A percentile compares a stretch with the other conserved stretches of the same genome.
Evolutionary conservation across 1,140 invertebrate genomes (phyloP).

Genomic region (Chelonus insularis): DNA sequence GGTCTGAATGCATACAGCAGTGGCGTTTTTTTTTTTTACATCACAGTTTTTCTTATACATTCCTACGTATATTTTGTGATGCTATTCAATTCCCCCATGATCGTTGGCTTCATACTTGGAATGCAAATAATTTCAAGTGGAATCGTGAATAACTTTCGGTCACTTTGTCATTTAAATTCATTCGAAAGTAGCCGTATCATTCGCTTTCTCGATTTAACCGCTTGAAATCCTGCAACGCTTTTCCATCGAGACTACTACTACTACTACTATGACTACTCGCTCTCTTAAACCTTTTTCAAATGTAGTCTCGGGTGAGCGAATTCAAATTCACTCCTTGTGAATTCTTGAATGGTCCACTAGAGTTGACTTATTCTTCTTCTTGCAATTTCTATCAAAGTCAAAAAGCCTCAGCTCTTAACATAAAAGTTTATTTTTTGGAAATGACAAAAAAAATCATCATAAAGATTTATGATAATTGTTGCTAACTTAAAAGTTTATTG

Average conservation of each 20-base stretch:
- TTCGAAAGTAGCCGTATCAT: neutral
- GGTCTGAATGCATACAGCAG: neutral
- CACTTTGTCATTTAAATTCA: constrained; percentile 54
- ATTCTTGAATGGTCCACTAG: constrained; percentile 1
- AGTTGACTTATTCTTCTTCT: constrained; percentile 3
- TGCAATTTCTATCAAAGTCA: neutral
- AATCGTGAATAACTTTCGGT: constrained; percentile 29
- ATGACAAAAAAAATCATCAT: too few relatives aligned
- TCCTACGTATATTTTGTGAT: constrained; percentile 15
- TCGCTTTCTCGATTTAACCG: neutral
- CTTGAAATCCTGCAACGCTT: constrained; percentile 9
- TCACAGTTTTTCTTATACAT: neutral
- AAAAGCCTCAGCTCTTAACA: neutral
- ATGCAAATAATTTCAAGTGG: constrained; percentile 38
- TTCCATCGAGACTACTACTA: too few relatives aligned
- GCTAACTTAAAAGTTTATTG: too few relatives aligned
- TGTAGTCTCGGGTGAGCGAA: constrained; percentile 5
- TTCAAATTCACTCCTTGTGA: constrained; percentile 22
- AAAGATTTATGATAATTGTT: too few relatives aligned
- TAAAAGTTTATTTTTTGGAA: neutral
- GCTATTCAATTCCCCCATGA: neutral
- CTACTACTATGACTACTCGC: neutral
- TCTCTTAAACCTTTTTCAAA: neutral
- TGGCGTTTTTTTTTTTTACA: too few relatives aligned
- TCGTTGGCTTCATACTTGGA: constrained; percentile 24